phyloP scores from a whole-genome alignment of 2,888 invertebrate genomes.

The Amphipyra berbera region DNA sequence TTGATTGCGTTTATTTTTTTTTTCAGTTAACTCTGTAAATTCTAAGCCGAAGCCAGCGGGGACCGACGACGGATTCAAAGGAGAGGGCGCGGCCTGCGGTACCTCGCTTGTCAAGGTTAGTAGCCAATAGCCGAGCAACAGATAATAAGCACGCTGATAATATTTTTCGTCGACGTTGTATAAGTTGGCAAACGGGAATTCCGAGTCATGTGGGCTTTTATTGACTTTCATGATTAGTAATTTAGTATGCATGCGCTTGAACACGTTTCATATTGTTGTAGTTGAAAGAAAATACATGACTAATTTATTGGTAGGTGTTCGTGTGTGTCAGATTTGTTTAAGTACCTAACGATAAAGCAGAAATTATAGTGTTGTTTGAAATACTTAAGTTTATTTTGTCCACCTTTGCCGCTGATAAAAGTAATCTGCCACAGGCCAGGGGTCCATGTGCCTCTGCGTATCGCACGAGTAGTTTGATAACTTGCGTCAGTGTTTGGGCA shows the following conservation, averaged over 20 bases:
- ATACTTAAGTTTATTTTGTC: not conserved
- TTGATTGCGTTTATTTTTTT: slow-evolving; percentile 39
- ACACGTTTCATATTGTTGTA: slow-evolving; percentile 12
- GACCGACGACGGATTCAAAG: slow-evolving; percentile 93
- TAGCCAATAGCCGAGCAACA: slow-evolving; percentile 23
- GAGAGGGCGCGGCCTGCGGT: slow-evolving; percentile 92
- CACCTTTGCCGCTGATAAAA: not conserved
- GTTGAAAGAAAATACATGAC: slow-evolving; percentile 4
- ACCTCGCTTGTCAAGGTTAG: slow-evolving; percentile 84
- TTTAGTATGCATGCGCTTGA: slow-evolving; percentile 9
- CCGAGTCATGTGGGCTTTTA: no score
- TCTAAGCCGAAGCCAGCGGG: slow-evolving; percentile 90
- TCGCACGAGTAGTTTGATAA: slow-evolving; percentile 32
- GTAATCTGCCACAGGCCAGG: slow-evolving; percentile 2
- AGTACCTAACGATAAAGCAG: not conserved
- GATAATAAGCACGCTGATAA: slow-evolving; percentile 1
- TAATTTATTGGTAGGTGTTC: not conserved
- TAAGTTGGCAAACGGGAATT: no score
- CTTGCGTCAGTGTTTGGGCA: slow-evolving; percentile 21
- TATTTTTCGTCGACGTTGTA: not conserved
- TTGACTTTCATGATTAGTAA: not conserved
- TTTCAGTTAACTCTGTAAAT: slow-evolving; percentile 77
- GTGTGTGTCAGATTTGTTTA: not conserved
- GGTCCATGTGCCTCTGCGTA: slow-evolving; percentile 25
- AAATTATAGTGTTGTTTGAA: not conserved